phyloP scores from a whole-genome alignment of 1,140 invertebrate species.

The Micrasema minimum region DNA sequence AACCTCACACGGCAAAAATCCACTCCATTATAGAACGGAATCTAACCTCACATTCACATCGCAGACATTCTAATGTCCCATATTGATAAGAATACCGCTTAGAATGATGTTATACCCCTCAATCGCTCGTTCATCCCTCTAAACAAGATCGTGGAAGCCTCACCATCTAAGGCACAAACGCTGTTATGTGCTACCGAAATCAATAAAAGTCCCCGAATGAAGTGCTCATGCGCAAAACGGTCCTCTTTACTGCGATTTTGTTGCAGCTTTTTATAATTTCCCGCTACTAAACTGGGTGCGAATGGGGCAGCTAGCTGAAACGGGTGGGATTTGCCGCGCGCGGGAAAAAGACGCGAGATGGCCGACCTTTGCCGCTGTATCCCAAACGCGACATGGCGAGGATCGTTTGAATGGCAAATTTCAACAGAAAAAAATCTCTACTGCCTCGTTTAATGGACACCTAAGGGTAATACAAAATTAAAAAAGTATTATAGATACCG shows the following conservation, averaged over 20 bases:
- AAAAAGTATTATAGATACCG: slow-evolving; percentile 54
- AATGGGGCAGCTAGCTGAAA: slow-evolving; percentile 31
- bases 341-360: slow-evolving; percentile 17
- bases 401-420: slow-evolving; percentile 53
- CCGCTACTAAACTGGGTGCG: slow-evolving; percentile 41
- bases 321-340: background rate
- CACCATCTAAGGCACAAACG: slow-evolving; percentile 57
- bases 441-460: slow-evolving; percentile 51
- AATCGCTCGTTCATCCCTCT: slow-evolving; percentile 59
- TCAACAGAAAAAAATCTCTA: slow-evolving; percentile 53
- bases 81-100: slow-evolving; percentile 56
- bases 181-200: slow-evolving; percentile 73
- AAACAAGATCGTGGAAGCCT: slow-evolving; percentile 31
- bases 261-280: slow-evolving; percentile 54
- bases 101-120: slow-evolving; percentile 59
- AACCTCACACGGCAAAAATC: slow-evolving; percentile 51
- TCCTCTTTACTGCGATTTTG: slow-evolving; percentile 66
- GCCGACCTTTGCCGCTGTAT: slow-evolving; percentile 38
- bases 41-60: slow-evolving; percentile 53
- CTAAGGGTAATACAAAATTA: slow-evolving; percentile 54
- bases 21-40: slow-evolving; percentile 53
- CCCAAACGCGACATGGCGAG: slow-evolving; percentile 19
- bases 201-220: slow-evolving; percentile 73
- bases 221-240: slow-evolving; percentile 66
- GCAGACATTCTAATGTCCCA: slow-evolving; percentile 54